Percentiles rank a stretch among this genome's conserved stretches.
Evolutionary conservation across 2,888 invertebrate genomes (phyloP).

Genomic region (Caenorhabditis panamensis): DNA sequence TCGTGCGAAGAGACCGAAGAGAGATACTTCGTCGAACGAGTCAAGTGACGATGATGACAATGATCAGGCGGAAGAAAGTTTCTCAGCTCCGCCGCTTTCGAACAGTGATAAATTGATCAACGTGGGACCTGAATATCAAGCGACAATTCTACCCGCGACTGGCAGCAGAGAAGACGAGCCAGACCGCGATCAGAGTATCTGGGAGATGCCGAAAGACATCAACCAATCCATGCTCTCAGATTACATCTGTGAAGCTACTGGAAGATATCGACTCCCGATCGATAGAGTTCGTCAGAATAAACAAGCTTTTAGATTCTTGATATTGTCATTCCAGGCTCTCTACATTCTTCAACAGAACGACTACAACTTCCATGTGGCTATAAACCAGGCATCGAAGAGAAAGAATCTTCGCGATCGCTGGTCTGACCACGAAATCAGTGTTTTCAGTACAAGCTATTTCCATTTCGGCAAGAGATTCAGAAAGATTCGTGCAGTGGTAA

Average conservation of each 20-base stretch:
- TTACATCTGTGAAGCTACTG: constrained; percentile 22
- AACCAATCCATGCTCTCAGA: no score
- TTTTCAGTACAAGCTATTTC: constrained; percentile 50
- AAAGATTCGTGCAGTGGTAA: constrained; percentile 54
- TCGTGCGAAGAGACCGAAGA: constrained; percentile 1
- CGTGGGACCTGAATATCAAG: constrained; percentile 43
- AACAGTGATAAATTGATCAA: constrained; percentile 30
- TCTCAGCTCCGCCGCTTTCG: constrained; percentile 22
- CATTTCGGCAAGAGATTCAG: constrained; percentile 60
- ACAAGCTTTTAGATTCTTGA: not conserved
- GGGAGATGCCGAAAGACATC: constrained; percentile 7
- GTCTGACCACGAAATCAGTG: constrained; percentile 49
- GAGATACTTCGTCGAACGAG: constrained; percentile 2
- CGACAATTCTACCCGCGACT: constrained; percentile 4
- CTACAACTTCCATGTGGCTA: constrained; percentile 26
- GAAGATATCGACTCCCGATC: constrained; percentile 30
- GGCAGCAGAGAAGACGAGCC: not conserved
- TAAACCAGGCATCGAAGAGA: not conserved
- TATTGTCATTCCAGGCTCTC: constrained; percentile 24
- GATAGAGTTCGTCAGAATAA: constrained; percentile 21
- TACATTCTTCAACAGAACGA: constrained; percentile 45
- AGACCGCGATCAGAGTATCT: constrained; percentile 28
- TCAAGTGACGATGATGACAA: not conserved
- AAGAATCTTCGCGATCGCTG: constrained; percentile 19
- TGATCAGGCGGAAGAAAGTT: constrained; percentile 5